phyloP scores from a whole-genome alignment of 2,113 vertebrate species.

The Silurus asotus region DNA sequence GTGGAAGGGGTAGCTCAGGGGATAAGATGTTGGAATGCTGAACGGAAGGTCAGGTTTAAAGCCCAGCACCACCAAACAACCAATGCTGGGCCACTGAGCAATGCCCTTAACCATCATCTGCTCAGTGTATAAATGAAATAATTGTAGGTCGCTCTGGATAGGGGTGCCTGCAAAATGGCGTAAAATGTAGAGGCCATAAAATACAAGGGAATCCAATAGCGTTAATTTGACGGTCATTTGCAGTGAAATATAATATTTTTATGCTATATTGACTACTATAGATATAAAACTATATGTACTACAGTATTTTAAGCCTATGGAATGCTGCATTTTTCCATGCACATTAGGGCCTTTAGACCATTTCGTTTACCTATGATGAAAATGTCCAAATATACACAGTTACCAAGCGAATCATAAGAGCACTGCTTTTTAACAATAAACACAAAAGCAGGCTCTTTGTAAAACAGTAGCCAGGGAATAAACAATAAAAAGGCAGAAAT shows the following conservation, averaged over 20 bases:
- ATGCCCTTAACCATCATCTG: too few species aligned
- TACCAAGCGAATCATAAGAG: background rate
- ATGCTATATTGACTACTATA: constrained; percentile 8
- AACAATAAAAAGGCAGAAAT: constrained; percentile 22
- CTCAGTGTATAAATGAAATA: too few species aligned
- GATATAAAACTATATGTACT: background rate
- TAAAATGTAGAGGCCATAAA: background rate
- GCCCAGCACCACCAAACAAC: too few species aligned
- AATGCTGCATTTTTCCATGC: background rate
- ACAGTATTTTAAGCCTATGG: background rate
- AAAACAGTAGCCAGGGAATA: constrained; percentile 4
- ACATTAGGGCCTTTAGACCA: background rate
- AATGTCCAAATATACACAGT: background rate
- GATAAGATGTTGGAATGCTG: too few species aligned
- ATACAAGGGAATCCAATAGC: background rate
- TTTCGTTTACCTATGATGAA: background rate
- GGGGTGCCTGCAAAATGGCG: background rate
- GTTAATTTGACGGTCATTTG: constrained; percentile 5
- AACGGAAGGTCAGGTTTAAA: too few species aligned
- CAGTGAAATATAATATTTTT: constrained; percentile 6
- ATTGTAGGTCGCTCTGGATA: too few species aligned
- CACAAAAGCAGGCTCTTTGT: background rate
- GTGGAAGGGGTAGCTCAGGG: too few species aligned
- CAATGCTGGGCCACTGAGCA: too few species aligned
- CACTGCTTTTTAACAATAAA: background rate